Percentiles rank a stretch among this genome's conserved stretches.
phyloP scores from a whole-genome alignment of 2,113 vertebrate species.

The Pseudorectes ferrugineus region DNA sequence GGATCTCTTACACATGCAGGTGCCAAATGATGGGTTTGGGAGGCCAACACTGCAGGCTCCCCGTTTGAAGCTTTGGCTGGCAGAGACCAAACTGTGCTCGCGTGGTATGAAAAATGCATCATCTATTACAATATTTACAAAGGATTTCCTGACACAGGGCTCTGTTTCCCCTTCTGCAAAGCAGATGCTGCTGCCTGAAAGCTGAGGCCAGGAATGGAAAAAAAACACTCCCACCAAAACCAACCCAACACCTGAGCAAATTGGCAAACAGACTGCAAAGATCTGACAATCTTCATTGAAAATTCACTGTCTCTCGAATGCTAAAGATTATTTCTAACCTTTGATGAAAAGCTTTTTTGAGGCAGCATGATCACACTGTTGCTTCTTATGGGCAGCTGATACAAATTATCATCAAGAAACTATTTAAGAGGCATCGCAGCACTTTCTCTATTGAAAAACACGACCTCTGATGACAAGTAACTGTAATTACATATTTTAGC shows the following conservation, averaged over 20 bases:
- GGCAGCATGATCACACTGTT: neutral
- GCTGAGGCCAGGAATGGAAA: neutral
- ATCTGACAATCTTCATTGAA: neutral
- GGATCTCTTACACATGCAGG: neutral
- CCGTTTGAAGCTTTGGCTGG: neutral
- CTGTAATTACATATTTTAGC: constrained; percentile 8
- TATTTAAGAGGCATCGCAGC: neutral
- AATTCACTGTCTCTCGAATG: neutral
- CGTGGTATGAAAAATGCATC: neutral
- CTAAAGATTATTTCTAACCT: constrained; percentile 7
- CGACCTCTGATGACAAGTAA: constrained; percentile 38
- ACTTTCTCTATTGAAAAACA: neutral
- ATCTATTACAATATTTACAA: neutral
- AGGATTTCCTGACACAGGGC: neutral
- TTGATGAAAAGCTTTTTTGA: neutral
- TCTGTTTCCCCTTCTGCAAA: neutral
- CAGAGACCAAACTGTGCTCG: neutral
- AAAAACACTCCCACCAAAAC: neutral
- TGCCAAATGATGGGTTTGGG: neutral
- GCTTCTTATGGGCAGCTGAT: neutral
- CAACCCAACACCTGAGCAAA: neutral
- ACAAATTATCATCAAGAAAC: constrained; percentile 18
- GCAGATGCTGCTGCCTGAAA: neutral
- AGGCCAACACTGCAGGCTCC: neutral
- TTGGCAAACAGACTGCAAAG: neutral